phyloP scores from a whole-genome alignment of 2,888 invertebrate species.

The Trissolcus brochymenae region DNA sequence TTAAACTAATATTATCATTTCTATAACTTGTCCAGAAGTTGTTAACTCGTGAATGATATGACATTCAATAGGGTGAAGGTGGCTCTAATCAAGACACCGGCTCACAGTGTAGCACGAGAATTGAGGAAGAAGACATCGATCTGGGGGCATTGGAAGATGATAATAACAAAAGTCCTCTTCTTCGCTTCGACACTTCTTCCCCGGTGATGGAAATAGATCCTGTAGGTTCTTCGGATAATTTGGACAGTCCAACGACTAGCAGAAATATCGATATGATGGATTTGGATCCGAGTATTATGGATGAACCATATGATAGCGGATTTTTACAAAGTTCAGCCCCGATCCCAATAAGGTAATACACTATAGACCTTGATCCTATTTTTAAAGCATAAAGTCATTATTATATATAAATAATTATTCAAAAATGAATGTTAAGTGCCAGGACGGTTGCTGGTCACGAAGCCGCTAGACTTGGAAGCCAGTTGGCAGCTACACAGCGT shows the following conservation, averaged over 20 bases:
- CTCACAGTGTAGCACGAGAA: constrained; percentile 78
- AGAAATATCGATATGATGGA: constrained; percentile 75
- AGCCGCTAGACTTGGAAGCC: constrained; percentile 84
- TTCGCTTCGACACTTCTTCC: constrained; percentile 66
- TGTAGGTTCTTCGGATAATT: constrained; percentile 63
- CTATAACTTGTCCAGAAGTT: neutral
- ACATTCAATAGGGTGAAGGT: constrained; percentile 62
- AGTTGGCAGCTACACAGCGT: constrained; percentile 76
- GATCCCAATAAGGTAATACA: constrained; percentile 71
- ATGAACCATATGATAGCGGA: constrained; percentile 74
- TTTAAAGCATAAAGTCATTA: too few species aligned
- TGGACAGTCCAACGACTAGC: constrained; percentile 73
- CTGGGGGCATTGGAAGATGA: constrained; percentile 71
- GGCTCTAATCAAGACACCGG: constrained; percentile 67
- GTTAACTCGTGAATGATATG: neutral
- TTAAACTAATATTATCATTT: neutral
- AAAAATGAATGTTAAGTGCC: constrained; percentile 61
- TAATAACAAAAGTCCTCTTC: constrained; percentile 60
- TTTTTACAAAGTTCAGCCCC: constrained; percentile 74
- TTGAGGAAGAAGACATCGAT: constrained; percentile 80
- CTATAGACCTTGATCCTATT: too few species aligned
- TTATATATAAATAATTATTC: neutral
- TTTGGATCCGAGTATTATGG: constrained; percentile 74
- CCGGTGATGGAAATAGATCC: constrained; percentile 67
- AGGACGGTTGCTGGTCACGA: constrained; percentile 88